Conservation (phyloP, 2,113 vertebrate species). For the Symphodus melops region DNA sequence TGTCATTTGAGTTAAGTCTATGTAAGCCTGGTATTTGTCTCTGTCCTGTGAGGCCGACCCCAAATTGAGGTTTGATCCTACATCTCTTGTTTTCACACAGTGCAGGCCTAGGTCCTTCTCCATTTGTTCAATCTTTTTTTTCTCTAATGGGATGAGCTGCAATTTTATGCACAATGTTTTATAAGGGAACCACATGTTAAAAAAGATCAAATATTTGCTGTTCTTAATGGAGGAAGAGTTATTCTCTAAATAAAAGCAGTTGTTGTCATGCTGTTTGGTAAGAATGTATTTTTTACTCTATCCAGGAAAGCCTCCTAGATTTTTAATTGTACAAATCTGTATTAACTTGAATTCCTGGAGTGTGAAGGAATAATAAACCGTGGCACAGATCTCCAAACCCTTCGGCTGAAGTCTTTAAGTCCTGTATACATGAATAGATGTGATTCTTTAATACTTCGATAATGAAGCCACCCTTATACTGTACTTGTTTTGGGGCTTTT, state of each 20-base stretch:
- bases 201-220: slow-evolving; percentile 24
- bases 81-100: slow-evolving; percentile 43
- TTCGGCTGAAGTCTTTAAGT: neutral
- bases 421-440: too few species aligned
- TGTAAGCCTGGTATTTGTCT: slow-evolving; percentile 76
- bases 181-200: slow-evolving; percentile 22
- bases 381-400: neutral
- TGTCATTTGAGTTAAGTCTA: slow-evolving; percentile 70
- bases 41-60: slow-evolving; percentile 60
- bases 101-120: neutral
- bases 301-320: too few species aligned
- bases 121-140: slow-evolving; percentile 71
- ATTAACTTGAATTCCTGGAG: too few species aligned
- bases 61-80: slow-evolving; percentile 72
- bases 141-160: slow-evolving; percentile 66
- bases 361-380: too few species aligned
- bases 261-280: neutral
- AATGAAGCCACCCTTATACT: too few species aligned
- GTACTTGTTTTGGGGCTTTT: too few species aligned
- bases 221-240: neutral
- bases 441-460: too few species aligned
- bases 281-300: neutral
- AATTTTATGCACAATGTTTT: slow-evolving; percentile 64
- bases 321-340: too few species aligned
- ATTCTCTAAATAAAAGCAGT: neutral